Base-by-base conservation (phyloP, 2,888 invertebrate genomes). In the Cheilosia vernalis region DNA sequence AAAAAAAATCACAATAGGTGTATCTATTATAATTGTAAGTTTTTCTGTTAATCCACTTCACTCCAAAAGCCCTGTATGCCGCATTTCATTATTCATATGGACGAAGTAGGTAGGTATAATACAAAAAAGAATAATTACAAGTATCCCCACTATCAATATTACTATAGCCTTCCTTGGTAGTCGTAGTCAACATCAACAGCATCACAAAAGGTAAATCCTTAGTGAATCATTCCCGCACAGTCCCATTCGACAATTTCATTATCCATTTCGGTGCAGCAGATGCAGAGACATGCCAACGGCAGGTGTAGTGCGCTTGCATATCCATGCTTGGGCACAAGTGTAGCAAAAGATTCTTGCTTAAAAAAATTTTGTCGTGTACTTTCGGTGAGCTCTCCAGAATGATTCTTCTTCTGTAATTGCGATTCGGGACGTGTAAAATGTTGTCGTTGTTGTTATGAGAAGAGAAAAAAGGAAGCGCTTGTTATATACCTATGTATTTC, bases 241-340 rank as follows among this genome's bases (percentile, higher is more conserved):
- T 44, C 37, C 27, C 6, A 69, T 56, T 44, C 15, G 27, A 67
- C 53, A 67, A 42, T 67, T 53, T 55, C 53, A 67, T 55, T 69
- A 33, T 69, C 44, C 44, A 69, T 44, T 56, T 56, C 33, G 19
- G 13, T 44, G 56, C 30, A 69, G 44, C 33, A 69, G 9, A 42
- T 69, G n/a, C 21, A 44, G 10, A 53, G 33, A 53, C 67, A 47
- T 56, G 44, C 30, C 44, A 56, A 56, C 44, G 67, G 56, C 67
- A 69, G 56, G 67, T 69, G 67, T 44, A 44, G 33, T 69, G n/a
- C 15, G 21, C 66, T 19, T 21, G 5, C 19, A 55, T 42, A 55
- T 67, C 7, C 7, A 42, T 17, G 10, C 44, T 44, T 5, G 42
- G 30, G 56, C 9, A 51, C 42, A 24, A 49, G 33, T 15, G 4